Conservation (phyloP, 2,113 vertebrate genomes). For the Merops nubicus region DNA sequence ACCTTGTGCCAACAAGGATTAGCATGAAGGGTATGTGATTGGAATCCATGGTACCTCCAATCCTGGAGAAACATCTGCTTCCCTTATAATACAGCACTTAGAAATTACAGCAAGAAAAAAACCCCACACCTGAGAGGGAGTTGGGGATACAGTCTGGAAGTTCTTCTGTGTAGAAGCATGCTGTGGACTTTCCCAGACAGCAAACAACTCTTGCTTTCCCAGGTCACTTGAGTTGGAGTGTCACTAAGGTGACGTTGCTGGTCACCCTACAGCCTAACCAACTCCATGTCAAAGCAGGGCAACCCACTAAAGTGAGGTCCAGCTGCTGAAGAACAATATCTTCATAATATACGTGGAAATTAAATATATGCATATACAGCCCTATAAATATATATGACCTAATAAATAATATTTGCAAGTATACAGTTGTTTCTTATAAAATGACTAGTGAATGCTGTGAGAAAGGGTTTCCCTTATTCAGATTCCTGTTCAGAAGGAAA, state of each 20-base stretch:
- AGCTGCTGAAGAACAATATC: neutral
- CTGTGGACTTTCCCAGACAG: neutral
- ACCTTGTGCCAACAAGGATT: conserved; percentile 55
- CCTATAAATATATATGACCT: neutral
- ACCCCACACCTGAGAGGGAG: neutral
- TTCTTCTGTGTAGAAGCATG: neutral
- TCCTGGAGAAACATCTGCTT: conserved; percentile 54
- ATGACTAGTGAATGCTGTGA: neutral
- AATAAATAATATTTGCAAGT: neutral
- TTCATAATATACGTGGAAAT: neutral
- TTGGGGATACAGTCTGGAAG: neutral
- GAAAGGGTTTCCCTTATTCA: neutral
- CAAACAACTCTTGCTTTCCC: neutral
- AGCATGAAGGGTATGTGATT: conserved; percentile 55
- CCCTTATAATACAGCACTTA: neutral
- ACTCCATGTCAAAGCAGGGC: neutral
- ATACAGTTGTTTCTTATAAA: neutral
- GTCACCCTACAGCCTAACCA: neutral
- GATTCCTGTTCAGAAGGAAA: neutral
- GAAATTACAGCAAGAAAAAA: neutral
- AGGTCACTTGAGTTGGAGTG: neutral
- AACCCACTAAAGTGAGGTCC: neutral
- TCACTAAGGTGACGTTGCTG: neutral
- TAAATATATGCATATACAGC: neutral
- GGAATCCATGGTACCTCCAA: conserved; percentile 44